Evolutionary conservation across 2,113 vertebrate species (phyloP).

Genomic region (Jacana jacana): DNA sequence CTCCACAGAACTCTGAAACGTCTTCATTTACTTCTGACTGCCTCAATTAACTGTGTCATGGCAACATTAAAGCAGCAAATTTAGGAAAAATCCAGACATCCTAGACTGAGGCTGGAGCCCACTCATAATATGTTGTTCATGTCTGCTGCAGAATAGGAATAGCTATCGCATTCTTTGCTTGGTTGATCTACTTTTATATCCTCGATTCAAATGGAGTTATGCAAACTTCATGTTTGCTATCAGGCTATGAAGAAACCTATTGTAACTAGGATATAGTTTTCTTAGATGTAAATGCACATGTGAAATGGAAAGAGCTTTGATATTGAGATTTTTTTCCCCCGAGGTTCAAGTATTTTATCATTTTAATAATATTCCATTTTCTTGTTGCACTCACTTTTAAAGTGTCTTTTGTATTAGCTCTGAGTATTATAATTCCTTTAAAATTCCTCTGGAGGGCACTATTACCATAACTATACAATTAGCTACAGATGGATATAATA

Average conservation of each 20-base stretch:
- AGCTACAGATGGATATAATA: constrained; percentile 5
- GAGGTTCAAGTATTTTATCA: constrained; percentile 35
- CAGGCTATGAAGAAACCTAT: not conserved
- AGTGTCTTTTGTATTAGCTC: not conserved
- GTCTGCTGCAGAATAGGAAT: not conserved
- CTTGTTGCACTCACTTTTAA: not conserved
- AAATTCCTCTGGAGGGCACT: constrained; percentile 81
- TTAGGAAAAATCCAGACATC: not conserved
- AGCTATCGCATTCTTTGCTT: not conserved
- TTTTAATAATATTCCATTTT: constrained; percentile 41
- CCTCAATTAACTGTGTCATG: not conserved
- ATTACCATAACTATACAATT: constrained; percentile 74
- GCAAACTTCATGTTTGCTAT: not conserved
- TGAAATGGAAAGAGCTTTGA: constrained; percentile 28
- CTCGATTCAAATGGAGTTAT: not conserved
- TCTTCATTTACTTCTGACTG: not conserved
- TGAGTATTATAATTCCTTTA: constrained; percentile 47
- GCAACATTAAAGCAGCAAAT: not conserved
- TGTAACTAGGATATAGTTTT: not conserved
- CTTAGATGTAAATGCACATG: constrained; percentile 10
- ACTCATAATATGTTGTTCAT: not conserved
- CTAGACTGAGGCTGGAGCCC: not conserved
- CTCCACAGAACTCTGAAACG: not conserved
- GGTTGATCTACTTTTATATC: not conserved
- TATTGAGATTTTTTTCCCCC: not conserved